These are phyloP conservation scores for Nysson spinosus DNA, from an alignment of 2,888 invertebrate genomes.

Conservation along the genomic window DNA sequence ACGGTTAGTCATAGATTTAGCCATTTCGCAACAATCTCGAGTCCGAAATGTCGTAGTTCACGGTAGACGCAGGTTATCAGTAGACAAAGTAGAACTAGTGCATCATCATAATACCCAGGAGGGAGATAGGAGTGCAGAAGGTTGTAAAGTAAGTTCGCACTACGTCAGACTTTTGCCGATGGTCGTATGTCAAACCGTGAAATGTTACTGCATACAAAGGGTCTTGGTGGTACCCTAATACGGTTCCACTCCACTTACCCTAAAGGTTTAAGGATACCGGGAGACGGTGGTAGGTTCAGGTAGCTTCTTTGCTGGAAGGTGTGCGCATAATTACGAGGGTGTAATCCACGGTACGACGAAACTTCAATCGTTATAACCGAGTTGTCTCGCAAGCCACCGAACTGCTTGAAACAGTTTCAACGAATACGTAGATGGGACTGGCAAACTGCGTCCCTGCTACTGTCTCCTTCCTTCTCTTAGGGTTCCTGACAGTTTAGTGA, in stretches of 20 bases:
- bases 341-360: conserved; percentile 59
- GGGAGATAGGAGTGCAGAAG: neutral
- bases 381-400: conserved; percentile 59
- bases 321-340: conserved; percentile 59
- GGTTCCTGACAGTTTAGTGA: conserved; percentile 36
- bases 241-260: conserved; percentile 26
- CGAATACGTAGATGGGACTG: conserved; percentile 32
- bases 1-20: too few relatives aligned
- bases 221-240: conserved; percentile 25
- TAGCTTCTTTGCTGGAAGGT: conserved; percentile 28
- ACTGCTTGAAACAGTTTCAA: conserved; percentile 53
- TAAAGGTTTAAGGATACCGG: conserved; percentile 36
- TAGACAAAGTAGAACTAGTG: conserved; percentile 3
- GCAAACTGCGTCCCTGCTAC: conserved; percentile 13
- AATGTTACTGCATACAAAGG: conserved; percentile 39
- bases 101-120: conserved; percentile 20
- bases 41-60: neutral
- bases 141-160: conserved; percentile 11
- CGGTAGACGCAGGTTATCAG: conserved; percentile 28
- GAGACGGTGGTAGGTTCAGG: conserved; percentile 11
- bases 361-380: conserved; percentile 72
- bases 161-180: conserved; percentile 33
- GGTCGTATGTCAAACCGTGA: conserved; percentile 34
- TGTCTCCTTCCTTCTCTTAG: conserved; percentile 5
- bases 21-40: neutral